Conservation (phyloP, 2,113 vertebrate species). For the Ahaetulla prasina region DNA sequence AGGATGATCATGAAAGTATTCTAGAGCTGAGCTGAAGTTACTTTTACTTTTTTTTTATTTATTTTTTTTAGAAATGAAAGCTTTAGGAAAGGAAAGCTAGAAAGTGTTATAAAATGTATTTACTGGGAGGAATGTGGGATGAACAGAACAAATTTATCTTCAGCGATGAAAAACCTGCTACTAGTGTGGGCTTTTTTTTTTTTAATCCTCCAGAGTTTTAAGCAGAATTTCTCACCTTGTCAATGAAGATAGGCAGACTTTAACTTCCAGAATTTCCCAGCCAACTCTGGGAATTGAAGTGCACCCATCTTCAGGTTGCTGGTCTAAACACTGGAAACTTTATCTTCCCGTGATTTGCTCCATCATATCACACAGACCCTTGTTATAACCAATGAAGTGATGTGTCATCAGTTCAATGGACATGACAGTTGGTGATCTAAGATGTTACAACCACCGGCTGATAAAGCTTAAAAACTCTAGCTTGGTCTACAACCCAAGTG, state of each 20-base stretch:
- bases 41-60: background rate
- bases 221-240: background rate
- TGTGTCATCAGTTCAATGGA: background rate
- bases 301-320: background rate
- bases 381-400: background rate
- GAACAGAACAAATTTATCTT: background rate
- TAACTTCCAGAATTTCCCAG: background rate
- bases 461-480: background rate
- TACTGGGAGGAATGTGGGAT: background rate
- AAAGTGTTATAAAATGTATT: background rate
- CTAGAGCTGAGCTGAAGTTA: background rate
- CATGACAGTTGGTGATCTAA: background rate
- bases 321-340: background rate
- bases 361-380: background rate
- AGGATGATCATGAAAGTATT: background rate
- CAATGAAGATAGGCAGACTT: background rate
- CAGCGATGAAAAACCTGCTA: background rate
- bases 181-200: background rate
- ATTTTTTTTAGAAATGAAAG: background rate
- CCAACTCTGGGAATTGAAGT: background rate
- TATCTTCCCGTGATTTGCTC: background rate
- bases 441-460: background rate
- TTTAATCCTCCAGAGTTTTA: background rate
- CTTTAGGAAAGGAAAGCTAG: no score
- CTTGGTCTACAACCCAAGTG: background rate